These are phyloP conservation scores for Tribolium castaneum DNA, from an alignment of 1,140 invertebrate species.

Conservation along the genomic window DNA sequence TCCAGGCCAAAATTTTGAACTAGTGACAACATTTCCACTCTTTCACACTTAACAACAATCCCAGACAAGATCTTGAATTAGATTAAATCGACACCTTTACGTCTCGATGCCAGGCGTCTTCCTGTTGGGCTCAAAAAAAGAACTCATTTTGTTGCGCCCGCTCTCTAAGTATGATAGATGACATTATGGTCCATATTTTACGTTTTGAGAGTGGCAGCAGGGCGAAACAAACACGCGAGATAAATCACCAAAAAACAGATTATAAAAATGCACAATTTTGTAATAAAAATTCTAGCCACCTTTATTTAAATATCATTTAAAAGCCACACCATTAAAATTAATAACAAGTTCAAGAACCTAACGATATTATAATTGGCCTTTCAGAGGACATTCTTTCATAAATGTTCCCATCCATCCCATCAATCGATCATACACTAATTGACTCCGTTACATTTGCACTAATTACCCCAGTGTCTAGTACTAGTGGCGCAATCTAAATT, in stretches of 20 bases:
- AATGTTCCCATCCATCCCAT: background rate
- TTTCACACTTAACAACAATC: background rate
- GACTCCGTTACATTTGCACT: constrained; percentile 5
- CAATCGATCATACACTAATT: constrained; percentile 14
- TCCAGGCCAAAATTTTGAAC: constrained; percentile 21
- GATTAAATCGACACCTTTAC: constrained; percentile 49
- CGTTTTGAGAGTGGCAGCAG: constrained; percentile 24
- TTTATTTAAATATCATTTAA: background rate
- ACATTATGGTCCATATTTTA: constrained; percentile 30
- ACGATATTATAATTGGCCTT: constrained; percentile 7
- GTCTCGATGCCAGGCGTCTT: constrained; percentile 45
- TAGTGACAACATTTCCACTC: constrained; percentile 21
- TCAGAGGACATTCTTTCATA: background rate
- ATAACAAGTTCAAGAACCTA: constrained; percentile 12
- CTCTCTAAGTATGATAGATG: constrained; percentile 29
- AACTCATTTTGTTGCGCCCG: constrained; percentile 4
- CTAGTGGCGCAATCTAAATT: constrained; percentile 11
- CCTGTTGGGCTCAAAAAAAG: constrained; percentile 38
- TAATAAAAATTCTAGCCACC: background rate
- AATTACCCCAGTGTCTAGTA: constrained; percentile 25
- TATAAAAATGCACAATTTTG: background rate
- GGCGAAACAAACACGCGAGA: background rate
- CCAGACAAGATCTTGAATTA: constrained; percentile 43
- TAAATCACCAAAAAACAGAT: constrained; percentile 24
- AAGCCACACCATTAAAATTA: background rate